A percentile compares a stretch with the other conserved stretches of the same genome.
These are phyloP conservation scores for Pseudococcus viburni DNA, from an alignment of 2,888 invertebrate genomes.

Conservation along the genomic window DNA sequence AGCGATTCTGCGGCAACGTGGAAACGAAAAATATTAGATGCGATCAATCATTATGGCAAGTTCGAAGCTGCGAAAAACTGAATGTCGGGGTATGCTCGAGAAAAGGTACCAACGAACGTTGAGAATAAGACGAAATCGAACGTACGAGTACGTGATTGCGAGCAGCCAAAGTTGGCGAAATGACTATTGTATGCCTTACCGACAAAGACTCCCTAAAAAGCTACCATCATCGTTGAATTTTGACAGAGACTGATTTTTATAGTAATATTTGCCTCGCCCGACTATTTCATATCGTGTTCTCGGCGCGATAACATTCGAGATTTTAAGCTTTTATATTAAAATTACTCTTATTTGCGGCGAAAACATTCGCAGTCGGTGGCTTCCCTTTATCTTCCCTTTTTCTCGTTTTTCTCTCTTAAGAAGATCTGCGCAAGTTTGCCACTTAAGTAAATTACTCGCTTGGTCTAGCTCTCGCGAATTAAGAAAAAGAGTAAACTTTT, in stretches of 20 bases:
- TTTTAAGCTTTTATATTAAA: slow-evolving; percentile 5
- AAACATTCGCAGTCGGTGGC: neutral
- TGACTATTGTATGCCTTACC: neutral
- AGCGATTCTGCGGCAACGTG: slow-evolving; percentile 46
- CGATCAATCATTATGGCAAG: slow-evolving; percentile 47
- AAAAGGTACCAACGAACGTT: neutral
- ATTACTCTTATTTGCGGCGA: neutral
- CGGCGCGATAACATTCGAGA: neutral
- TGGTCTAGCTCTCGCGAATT: slow-evolving; percentile 20
- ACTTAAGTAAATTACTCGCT: slow-evolving; percentile 34
- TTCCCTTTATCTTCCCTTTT: no score
- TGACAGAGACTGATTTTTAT: slow-evolving; percentile 37
- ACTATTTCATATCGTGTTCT: neutral
- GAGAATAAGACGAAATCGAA: slow-evolving; percentile 32
- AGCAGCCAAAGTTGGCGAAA: neutral
- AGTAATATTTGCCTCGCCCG: neutral
- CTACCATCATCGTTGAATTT: neutral
- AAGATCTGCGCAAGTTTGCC: neutral
- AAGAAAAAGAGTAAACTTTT: slow-evolving; percentile 32
- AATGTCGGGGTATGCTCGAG: neutral
- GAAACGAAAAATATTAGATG: slow-evolving; percentile 36
- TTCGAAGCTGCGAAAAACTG: neutral
- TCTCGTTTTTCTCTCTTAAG: neutral
- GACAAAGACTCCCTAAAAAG: neutral
- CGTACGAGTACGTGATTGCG: slow-evolving; percentile 6